These are phyloP conservation scores for Cosmia trapezina DNA, from an alignment of 2,888 invertebrate species.

Conservation along the genomic window DNA sequence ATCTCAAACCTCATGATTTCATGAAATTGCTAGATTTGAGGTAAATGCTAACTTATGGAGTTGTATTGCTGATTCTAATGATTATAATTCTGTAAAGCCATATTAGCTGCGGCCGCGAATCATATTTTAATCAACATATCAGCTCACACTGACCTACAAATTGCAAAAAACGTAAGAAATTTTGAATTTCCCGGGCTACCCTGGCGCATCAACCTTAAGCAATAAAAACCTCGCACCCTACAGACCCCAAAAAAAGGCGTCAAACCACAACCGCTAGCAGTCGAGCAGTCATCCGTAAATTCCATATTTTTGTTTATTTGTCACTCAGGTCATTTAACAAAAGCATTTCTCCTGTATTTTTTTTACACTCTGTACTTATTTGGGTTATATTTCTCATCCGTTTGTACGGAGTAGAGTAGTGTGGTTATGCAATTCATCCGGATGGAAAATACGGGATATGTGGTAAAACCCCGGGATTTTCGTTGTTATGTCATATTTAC, in stretches of 20 bases:
- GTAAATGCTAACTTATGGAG: no score
- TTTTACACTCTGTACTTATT: conserved; percentile 37
- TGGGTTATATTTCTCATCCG: conserved; percentile 32
- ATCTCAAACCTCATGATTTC: no score
- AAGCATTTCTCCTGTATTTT: conserved; percentile 49
- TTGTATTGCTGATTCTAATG: no score
- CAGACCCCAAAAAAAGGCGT: conserved; percentile 52
- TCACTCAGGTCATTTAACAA: conserved; percentile 65
- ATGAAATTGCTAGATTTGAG: no score
- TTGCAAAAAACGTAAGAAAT: no score
- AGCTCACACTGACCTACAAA: no score
- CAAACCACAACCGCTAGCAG: conserved; percentile 39
- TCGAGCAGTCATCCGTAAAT: conserved; percentile 36
- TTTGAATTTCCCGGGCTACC: no score
- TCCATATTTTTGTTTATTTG: conserved; percentile 58
- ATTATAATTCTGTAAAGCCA: no score
- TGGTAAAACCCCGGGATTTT: conserved; percentile 37
- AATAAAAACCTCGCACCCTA: conserved; percentile 36
- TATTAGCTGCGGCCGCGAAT: no score
- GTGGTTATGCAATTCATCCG: conserved; percentile 37
- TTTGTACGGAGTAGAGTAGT: conserved; percentile 26
- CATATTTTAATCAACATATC: no score
- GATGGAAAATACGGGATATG: conserved; percentile 40
- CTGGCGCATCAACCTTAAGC: no score
- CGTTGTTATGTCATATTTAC: conserved; percentile 53